Conservation (phyloP, 2,797 vertebrate species). For the Falco naumanni region DNA sequence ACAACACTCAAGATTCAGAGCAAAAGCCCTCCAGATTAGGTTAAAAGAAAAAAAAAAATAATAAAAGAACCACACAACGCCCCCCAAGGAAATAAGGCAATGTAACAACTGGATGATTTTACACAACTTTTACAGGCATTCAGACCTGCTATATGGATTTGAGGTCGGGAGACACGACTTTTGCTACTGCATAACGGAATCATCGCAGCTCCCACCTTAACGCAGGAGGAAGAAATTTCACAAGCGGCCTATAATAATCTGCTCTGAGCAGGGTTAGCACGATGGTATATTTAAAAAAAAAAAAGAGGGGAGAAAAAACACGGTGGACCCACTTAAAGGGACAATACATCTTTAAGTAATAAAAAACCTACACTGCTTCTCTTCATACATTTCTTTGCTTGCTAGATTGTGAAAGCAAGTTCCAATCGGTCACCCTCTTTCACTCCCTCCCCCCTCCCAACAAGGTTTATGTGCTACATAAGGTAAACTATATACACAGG, state of each 20-base stretch:
- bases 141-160: neutral
- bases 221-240: slow-evolving; percentile 22
- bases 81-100: neutral
- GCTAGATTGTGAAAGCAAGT: slow-evolving; percentile 72
- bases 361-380: slow-evolving; percentile 66
- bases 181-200: slow-evolving; percentile 59
- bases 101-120: neutral
- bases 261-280: slow-evolving; percentile 43
- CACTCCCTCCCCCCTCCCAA: slow-evolving; percentile 58
- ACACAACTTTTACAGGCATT: neutral
- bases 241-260: slow-evolving; percentile 22
- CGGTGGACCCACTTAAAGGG: slow-evolving; percentile 63
- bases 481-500: slow-evolving; percentile 84
- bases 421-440: slow-evolving; percentile 40
- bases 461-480: slow-evolving; percentile 83
- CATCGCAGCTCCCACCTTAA: slow-evolving; percentile 55
- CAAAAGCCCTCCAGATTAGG: neutral
- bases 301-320: neutral
- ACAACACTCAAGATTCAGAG: slow-evolving; percentile 6
- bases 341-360: slow-evolving; percentile 79
- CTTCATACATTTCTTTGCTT: slow-evolving; percentile 72
- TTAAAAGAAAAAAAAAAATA: too few relatives aligned
- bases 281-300: neutral
- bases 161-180: neutral
- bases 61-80: too few relatives aligned